Base-by-base conservation (phyloP, 1,140 invertebrate genomes). In the Aphis craccivora region DNA sequence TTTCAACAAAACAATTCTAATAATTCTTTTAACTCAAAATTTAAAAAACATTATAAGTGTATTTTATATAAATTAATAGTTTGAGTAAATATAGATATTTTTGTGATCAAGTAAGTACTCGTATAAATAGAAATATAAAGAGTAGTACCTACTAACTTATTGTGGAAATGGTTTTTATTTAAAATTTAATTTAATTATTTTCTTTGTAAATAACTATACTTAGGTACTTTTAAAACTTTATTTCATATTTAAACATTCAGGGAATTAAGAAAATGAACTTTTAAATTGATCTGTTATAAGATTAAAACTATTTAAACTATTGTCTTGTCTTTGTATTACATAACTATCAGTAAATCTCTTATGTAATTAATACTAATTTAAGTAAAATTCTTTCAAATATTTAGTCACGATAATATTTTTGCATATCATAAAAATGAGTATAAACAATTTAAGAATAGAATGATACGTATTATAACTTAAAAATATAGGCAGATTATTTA, bases 161-260 rank as follows among this genome's bases (percentile, higher is more conserved):
- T 48, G 30, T 48, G 35, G 48, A 87, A 87, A n/a, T 14, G 30
- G 30, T 88, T 48, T 88, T 20, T 25, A 48, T 51, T 35, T 35
- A 18, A 88, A 35, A 88, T 48, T 88, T 30, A 22, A 35, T 88
- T 88, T 88, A 88, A 88, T 88, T 30, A 22, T 87, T 35, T 87
- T 87, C 18, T 87, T 48, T n/a, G 86, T 35, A 35, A 51, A 88
- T 53, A 23, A 51, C n/a, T 48, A 51, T 51, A 51, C 48, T 51
- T 51, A 1, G 48, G 18, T 51, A 88, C 48, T 30, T 48, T 51
- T 48, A n/a, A 48, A 51, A 88, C 43, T 88, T 88, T 48, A 67
- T 88, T 88, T 48, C 23, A 9, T 22, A 30, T 88, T 48, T 51
- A 20, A 51, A 48, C 22, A 35, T 35, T 51, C 51, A 18, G 35